Base-by-base conservation (phyloP, 2,888 invertebrate species). In the Pristionchus entomophagus region DNA sequence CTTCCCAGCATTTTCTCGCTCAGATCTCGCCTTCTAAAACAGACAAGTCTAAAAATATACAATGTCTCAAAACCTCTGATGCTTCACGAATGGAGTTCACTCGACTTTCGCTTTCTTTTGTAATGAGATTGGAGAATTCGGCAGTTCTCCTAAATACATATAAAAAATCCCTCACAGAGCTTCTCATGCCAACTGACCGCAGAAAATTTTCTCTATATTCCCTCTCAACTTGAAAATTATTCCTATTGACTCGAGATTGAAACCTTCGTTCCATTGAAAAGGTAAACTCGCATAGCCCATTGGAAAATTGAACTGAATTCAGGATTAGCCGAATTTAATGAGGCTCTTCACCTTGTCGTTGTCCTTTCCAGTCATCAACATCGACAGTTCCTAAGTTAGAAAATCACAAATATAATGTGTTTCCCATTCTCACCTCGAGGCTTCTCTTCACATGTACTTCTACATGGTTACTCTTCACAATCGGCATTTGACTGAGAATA, bases 401-500 rank as follows among this genome's bases (percentile, higher is more conserved):
- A 32, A 14, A 32, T 62, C 10, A 62, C 2, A 3, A 2, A 59
- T 3, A 59, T 3, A 26, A 26, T 2, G 26, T 22, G 4, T 19
- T 10, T 59, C n/a, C n/a, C n/a, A n/a, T 26, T 35, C 65, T 35
- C 10, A 73, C 73, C 1, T 73, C 41, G 19, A 73, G 41, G n/a
- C 73, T 73, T 41, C 41, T 38, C 12, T n/a, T 6, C n/a, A 73
- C 41, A n/a, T 73, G 73, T 10, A n/a, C 73, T 19, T 73, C 73
- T 12, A 73, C 73, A 12, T 73, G 73, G 41, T 73, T 73, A n/a
- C 41, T 41, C 8, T 26, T 38, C 2, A 73, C 41, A 17, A 73
- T 73, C n/a, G 73, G 73, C 73, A 73, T 73, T n/a, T 41, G 38
- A 41, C 73, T n/a, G n/a, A 73, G 35, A 32, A 41, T 22, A 12